Evolutionary conservation across 1,140 invertebrate species (phyloP), one percentile per base, ranked within the genome.

Genomic region (Matsumurasca onukii): DNA sequence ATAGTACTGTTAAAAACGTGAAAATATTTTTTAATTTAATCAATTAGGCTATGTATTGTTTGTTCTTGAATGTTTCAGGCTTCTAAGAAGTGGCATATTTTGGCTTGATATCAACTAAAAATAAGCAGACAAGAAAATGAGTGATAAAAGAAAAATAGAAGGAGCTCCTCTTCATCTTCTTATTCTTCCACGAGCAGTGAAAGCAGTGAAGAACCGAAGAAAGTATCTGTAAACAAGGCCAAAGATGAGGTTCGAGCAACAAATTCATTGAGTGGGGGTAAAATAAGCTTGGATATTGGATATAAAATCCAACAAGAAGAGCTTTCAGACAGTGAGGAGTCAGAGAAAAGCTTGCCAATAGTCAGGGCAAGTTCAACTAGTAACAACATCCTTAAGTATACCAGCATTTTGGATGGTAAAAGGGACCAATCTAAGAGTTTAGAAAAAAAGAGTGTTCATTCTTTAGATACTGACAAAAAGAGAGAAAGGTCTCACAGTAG

Each of bases 271-370:
- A n/a, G 15, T 59, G 22, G 25, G 13, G 24, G 24, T 59, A 59
- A 59, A 59, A 59, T 59, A n/a, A 27, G 22, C 9, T 59, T 59
- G 30, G 55, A 59, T 29, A 59, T 59, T 27, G 55, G 55, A 9
- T 59, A 65, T 25, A 65, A 45, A 45, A 45, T 45, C n/a, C 31
- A 65, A 65, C 31, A 65, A 22, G 39, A 39, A 65, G 39, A 65
- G 34, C 27, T 27, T 13, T 65, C 39, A 2, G 39, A 65, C 22
- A 45, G 62, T 45, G 39, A 45, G 20, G 62, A 65, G 5, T 39
- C 31, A 24, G n/a, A 15, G 9, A 22, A 17, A 5, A 45, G 17
- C 27, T 31, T 39, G 48, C 15, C 24, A 24, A 9, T 25, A 9
- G n/a, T 22, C 31, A 65, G 34, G 27, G 62, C 17, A 5, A 3